A percentile compares a stretch with the other conserved stretches of the same genome.
Conservation (phyloP, 2,888 invertebrate species). For the Netelia fuscicornis region DNA sequence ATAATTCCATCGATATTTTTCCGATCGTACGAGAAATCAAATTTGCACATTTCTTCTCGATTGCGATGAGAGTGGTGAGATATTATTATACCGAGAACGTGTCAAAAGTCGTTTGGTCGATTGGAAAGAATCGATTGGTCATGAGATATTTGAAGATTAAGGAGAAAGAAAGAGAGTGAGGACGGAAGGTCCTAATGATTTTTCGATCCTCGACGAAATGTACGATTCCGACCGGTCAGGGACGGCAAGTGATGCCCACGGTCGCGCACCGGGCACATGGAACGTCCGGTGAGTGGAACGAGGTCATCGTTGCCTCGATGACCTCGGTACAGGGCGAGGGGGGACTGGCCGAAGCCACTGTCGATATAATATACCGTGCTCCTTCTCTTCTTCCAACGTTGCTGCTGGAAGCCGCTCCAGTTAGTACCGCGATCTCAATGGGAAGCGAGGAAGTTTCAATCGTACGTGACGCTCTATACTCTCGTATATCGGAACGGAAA, state of each 20-base stretch:
- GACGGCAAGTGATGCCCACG: slow-evolving; percentile 49
- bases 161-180: not conserved
- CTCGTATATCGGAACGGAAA: slow-evolving; percentile 16
- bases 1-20: not conserved
- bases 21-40: not conserved
- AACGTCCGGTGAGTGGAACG: slow-evolving; percentile 62
- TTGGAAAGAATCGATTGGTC: slow-evolving; percentile 17
- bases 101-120: not conserved
- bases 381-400: slow-evolving; percentile 27
- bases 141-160: not conserved
- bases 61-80: not conserved
- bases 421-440: slow-evolving; percentile 29
- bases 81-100: not conserved
- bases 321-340: slow-evolving; percentile 58
- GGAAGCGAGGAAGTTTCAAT: slow-evolving; percentile 31
- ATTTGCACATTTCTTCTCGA: not conserved
- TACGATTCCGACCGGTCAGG: slow-evolving; percentile 55
- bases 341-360: slow-evolving; percentile 55
- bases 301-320: slow-evolving; percentile 63
- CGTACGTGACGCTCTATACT: slow-evolving; percentile 42
- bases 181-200: slow-evolving; percentile 15
- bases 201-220: slow-evolving; percentile 45
- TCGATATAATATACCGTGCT: not conserved
- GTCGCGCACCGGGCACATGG: slow-evolving; percentile 40
- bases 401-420: slow-evolving; percentile 26